A percentile compares a stretch with the other conserved stretches of the same genome.
Conservation (phyloP, 2,888 invertebrate species). For the Ophion ventricosus region DNA sequence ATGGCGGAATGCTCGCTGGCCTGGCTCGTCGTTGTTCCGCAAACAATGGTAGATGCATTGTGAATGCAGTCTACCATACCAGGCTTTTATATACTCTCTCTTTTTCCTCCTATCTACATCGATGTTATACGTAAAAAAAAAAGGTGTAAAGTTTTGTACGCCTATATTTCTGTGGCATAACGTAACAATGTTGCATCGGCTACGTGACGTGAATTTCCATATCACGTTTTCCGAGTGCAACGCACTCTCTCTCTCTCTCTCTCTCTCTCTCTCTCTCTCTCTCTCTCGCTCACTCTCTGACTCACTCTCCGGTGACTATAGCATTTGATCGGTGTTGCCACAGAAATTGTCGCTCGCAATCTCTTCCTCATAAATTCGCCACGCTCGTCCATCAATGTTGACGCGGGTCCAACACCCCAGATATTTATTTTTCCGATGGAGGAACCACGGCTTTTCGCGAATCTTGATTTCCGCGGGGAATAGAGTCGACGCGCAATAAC, state of each 20-base stretch:
- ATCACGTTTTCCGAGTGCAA: constrained; percentile 71
- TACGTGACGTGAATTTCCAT: constrained; percentile 71
- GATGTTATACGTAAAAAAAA: constrained; percentile 8
- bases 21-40: constrained; percentile 60
- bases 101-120: constrained; percentile 31
- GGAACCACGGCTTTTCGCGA: constrained; percentile 23
- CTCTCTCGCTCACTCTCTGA: neutral
- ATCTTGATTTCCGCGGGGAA: neutral
- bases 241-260: constrained; percentile 9
- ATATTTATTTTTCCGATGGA: constrained; percentile 55
- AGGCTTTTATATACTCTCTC: constrained; percentile 52
- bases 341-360: constrained; percentile 21
- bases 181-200: constrained; percentile 34
- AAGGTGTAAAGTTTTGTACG: constrained; percentile 2
- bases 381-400: constrained; percentile 11
- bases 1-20: constrained; percentile 61
- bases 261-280: constrained; percentile 12
- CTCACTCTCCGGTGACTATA: constrained; percentile 61
- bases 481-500: constrained; percentile 5
- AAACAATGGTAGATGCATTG: constrained; percentile 72
- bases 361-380: constrained; percentile 8
- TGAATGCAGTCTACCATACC: constrained; percentile 37
- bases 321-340: constrained; percentile 69
- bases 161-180: constrained; percentile 8
- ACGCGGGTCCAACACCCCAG: neutral